Conservation (phyloP, 2,797 vertebrate species). For the Pseudomugil gertrudae region DNA sequence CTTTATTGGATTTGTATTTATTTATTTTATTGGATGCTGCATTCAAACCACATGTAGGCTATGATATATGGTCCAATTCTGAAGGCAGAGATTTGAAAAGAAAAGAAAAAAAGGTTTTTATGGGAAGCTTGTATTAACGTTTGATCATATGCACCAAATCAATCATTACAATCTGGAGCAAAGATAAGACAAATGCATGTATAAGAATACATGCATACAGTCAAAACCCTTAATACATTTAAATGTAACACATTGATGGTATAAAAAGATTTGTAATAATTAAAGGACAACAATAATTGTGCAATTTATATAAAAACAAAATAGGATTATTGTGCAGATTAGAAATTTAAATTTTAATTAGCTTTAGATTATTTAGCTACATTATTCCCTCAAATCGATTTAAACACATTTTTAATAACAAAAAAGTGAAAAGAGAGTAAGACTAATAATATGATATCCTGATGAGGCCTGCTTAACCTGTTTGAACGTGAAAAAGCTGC, state of each 20-base stretch:
- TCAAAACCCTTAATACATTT: not conserved
- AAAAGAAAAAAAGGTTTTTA: constrained; percentile 39
- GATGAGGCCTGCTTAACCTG: not conserved
- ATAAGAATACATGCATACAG: not conserved
- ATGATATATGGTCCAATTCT: constrained; percentile 19
- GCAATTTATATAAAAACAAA: not conserved
- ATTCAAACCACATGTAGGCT: constrained; percentile 29
- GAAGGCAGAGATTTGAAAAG: not conserved
- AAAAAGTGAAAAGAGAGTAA: not conserved
- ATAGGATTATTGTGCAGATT: not conserved
- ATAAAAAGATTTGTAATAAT: not conserved
- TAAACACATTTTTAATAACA: not conserved
- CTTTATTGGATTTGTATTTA: constrained; percentile 27
- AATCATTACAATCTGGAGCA: constrained; percentile 35
- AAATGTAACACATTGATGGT: not conserved
- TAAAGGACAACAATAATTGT: not conserved
- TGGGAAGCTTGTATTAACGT: constrained; percentile 17
- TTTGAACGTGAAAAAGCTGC: not conserved
- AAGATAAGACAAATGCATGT: constrained; percentile 34
- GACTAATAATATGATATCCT: not conserved
- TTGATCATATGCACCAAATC: constrained; percentile 16
- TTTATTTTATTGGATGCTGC: constrained; percentile 26
- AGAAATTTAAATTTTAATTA: no score
- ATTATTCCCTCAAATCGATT: not conserved
- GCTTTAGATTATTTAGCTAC: not conserved